Evolutionary conservation across 1,140 invertebrate species (phyloP).

Genomic region (Apolygus lucorum): DNA sequence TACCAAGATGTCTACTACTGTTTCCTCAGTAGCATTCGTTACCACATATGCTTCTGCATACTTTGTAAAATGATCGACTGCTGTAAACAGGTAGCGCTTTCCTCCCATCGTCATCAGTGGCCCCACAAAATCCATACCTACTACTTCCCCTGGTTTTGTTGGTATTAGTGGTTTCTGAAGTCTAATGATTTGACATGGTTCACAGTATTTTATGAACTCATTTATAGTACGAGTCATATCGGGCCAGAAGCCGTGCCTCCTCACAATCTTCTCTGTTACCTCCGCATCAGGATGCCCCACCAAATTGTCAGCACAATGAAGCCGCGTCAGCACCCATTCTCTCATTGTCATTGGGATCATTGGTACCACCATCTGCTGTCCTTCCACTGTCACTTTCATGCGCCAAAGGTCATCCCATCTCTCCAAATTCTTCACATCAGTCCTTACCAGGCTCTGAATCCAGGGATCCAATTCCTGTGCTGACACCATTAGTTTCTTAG

Average conservation of each 20-base stretch:
- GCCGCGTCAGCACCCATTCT: neutral
- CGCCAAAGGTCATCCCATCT: neutral
- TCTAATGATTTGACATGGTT: neutral
- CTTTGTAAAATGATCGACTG: too few relatives aligned
- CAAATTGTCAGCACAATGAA: neutral
- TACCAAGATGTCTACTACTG: neutral
- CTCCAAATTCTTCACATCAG: neutral
- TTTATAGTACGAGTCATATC: neutral
- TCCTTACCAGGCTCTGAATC: neutral
- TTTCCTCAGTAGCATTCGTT: neutral
- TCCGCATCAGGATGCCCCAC: constrained; percentile 10
- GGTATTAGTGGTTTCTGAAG: neutral
- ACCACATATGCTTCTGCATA: constrained; percentile 29
- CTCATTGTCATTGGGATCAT: neutral
- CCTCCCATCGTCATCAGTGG: neutral
- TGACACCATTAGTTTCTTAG: neutral
- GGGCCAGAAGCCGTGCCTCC: neutral
- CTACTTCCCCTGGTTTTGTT: neutral
- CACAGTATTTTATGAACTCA: neutral
- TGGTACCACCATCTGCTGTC: neutral
- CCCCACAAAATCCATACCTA: neutral
- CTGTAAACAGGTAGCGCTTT: neutral
- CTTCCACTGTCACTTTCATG: neutral
- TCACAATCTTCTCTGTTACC: neutral
- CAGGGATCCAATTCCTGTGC: neutral